Base-by-base conservation (phyloP, 1,140 invertebrate genomes). In the Pseudomyrmex dendroicus region DNA sequence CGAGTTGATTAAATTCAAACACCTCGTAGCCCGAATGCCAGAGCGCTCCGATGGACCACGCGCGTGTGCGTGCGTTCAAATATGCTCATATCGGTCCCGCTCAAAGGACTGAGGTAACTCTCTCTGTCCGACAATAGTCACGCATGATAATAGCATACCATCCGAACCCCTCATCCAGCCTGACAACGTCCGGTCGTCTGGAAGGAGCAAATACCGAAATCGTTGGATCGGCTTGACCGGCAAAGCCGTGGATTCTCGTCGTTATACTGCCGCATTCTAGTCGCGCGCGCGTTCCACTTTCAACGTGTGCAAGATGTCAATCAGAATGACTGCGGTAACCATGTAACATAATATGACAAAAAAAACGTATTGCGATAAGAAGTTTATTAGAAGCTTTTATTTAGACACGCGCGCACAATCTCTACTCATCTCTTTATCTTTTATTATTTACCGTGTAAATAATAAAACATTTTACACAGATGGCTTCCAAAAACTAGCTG, bases 1-100 rank as follows among this genome's bases (percentile, higher is more conserved):
- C 92, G 89, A 91, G 92, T 94, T 93, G 93, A 94, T 94, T 94
- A 93, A 94, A 94, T 94, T 94, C 93, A 93, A 93, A 94, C 93
- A 93, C 92, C 92, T 94, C 90, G 90, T 90, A 91, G 87, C 87
- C 88, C 89, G 91, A 90, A 93, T 93, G 86, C 92, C 93, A 90
- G 89, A 85, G 88, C 83, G 89, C 89, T 86, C 77, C 82, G 84
- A 84, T 76, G 66, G 67, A 73, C 52, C 73, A 56, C 20, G 12
- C 59, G 66, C 84, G 88, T 86, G 85, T 89, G 89, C 84, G 88
- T 85, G 90, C 91, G 90, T 88, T 92, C 93, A 93, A 94, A 93
- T 93, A 93, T 93, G 92, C 90, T 94, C 91, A 93, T 93, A 93
- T 93, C 92, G 89, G 90, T 84, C 89, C 82, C 59, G 72, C 86